Conservation (phyloP, 2,797 vertebrate genomes). For the Sylvia borin region DNA sequence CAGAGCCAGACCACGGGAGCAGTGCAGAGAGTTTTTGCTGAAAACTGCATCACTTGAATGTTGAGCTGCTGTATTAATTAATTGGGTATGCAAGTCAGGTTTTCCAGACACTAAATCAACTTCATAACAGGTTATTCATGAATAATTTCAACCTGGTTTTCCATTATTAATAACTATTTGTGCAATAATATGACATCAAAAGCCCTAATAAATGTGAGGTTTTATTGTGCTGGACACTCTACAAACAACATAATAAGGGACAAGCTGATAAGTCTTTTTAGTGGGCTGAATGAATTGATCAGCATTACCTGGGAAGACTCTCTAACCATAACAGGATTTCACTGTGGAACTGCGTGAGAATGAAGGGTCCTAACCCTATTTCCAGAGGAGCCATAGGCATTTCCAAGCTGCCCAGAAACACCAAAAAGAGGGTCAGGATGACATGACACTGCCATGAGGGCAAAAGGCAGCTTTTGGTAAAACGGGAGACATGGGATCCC, state of each 20-base stretch:
- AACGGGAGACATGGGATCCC: neutral
- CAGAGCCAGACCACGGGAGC: neutral
- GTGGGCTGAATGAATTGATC: neutral
- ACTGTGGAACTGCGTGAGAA: neutral
- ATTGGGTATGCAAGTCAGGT: constrained; percentile 29
- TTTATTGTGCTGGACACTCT: constrained; percentile 18
- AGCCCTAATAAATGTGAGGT: constrained; percentile 5
- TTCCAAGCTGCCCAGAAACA: neutral
- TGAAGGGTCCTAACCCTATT: neutral
- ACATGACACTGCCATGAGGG: neutral
- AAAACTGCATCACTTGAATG: neutral
- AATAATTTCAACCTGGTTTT: constrained; percentile 47
- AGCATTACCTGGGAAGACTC: neutral
- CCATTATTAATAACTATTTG: constrained; percentile 62
- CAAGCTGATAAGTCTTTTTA: neutral
- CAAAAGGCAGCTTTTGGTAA: neutral
- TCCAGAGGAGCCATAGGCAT: neutral
- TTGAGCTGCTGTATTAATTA: constrained; percentile 35
- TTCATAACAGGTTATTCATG: constrained; percentile 28
- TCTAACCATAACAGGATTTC: neutral
- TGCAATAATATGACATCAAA: constrained; percentile 11
- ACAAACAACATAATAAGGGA: neutral
- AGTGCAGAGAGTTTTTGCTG: neutral
- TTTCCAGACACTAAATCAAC: constrained; percentile 28
- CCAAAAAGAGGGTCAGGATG: neutral